Evolutionary conservation across 2,113 vertebrate genomes (phyloP), one percentile per base, ranked within the genome.

Genomic region (Ivindomyrus marchei): DNA sequence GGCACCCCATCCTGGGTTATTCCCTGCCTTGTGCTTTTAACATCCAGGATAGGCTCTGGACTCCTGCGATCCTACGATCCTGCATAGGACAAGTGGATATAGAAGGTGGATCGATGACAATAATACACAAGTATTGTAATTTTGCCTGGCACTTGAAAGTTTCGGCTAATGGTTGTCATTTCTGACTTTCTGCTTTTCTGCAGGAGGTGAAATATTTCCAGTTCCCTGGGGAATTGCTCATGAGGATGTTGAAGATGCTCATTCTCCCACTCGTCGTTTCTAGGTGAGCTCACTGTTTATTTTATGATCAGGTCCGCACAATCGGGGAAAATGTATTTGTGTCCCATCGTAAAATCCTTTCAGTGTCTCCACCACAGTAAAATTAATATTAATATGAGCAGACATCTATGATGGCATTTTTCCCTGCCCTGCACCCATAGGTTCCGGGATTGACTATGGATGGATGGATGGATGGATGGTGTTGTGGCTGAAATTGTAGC

Each of bases 221-320:
- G 94, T 99, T 99, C 92, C 98, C 98, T 0, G 98, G 98, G 11
- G 98, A 99, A 93, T 96, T 99, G 88, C 91, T 99, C 87, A 99
- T 99, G 98, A 97, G 98, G 95, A 98, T 99, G 97, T 88, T 99
- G 95, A 99, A 99, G 96, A 99, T 99, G 98, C 92, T 99, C 92
- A 99, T 99, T 93, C 96, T 99, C 1, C 98, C 98, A 0, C 97
- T 99, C 42, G 98, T 99, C 42, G 97, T 99, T 58, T 99, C 98
- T 94, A 99, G 98, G 98, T 99, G 95, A 95, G 87, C 19, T 52
- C 6, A 15, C 15, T 49, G 3, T 10, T 47, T 42, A n/a, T n/a
- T 11, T 49, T 80, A 27, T 11, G 4, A 15, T 53, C 24, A 19
- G 27, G 49, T 87, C 8, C 3, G 17, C 11, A 31, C 47, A 53